phyloP scores from a whole-genome alignment of 2,888 invertebrate species.

The Acleris emargana region DNA sequence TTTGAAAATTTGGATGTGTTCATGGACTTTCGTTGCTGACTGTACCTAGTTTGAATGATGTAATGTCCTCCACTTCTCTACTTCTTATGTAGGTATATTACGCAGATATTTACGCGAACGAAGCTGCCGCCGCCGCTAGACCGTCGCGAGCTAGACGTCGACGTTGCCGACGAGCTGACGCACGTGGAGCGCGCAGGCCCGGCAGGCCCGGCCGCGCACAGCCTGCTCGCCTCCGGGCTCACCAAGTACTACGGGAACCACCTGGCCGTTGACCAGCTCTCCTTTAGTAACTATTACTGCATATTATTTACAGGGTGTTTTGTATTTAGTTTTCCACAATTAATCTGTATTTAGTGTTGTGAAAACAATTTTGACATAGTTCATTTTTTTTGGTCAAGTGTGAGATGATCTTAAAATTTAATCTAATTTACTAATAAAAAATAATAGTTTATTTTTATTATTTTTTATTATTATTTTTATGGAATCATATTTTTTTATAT shows the following conservation, averaged over 20 bases:
- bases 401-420: too few species aligned
- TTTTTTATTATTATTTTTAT: too few species aligned
- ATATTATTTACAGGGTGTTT: too few species aligned
- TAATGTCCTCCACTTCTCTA: neutral
- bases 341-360: too few species aligned
- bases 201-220: slow-evolving; percentile 65
- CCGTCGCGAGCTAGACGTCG: slow-evolving; percentile 73
- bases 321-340: too few species aligned
- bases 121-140: slow-evolving; percentile 60
- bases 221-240: slow-evolving; percentile 85
- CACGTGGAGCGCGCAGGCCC: slow-evolving; percentile 68
- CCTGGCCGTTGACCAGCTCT: slow-evolving; percentile 91
- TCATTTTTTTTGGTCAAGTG: too few species aligned
- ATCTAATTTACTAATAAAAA: too few species aligned
- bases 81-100: neutral
- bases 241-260: slow-evolving; percentile 90
- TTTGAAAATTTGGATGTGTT: too few species aligned
- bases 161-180: slow-evolving; percentile 82
- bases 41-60: neutral
- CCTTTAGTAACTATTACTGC: slow-evolving; percentile 69
- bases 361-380: too few species aligned
- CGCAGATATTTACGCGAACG: slow-evolving; percentile 56
- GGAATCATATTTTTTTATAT: too few species aligned
- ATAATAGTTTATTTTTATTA: too few species aligned
- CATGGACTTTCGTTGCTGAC: too few species aligned